Evolutionary conservation across 1,140 invertebrate genomes (phyloP), one percentile per base, ranked within the genome.

Genomic region (Polyergus mexicanus): DNA sequence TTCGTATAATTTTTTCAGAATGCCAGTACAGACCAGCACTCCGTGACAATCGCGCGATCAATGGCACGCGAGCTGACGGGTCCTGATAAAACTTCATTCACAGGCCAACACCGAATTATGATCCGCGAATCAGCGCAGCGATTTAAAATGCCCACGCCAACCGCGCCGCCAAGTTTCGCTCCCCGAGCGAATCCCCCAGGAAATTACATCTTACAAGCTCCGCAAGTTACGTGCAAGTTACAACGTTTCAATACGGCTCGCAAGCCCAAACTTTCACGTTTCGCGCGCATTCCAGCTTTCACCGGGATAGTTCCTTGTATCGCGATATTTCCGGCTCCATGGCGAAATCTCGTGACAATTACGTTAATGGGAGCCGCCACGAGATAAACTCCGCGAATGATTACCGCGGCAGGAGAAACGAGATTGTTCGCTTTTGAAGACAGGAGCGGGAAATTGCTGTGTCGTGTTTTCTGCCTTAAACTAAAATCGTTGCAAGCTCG

Each of bases 191-290:
- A 81, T 81, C 78, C 78, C 78, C 54, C 68, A 83, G 78, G 78
- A 83, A 83, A 83, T 83, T 83, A 83, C 78, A 83, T 83, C 78
- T 83, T 83, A 83, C 78, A 83, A 74, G 78, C 68, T 22, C 32
- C 35, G 25, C 38, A 8, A 35, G n/a, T n/a, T 81, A 83, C 68
- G 68, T 28, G 58, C 78, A n/a, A 83, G 78, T 83, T 81, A 83
- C 78, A 83, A 83, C 78, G 56, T 83, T 83, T 83, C 78, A 83
- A 83, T 83, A 83, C 68, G 63, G 25, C 51, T 83, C 38, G 78
- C 68, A 83, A 47, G 68, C 78, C 78, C 68, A 19, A 83, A 83
- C 54, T 83, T 83, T 62, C 78, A 13, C 54, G 28, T 68, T 32
- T 80, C 32, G 65, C 22, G 78, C 71, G 78, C 78, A 83, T 83